Evolutionary conservation across 2,113 vertebrate species (phyloP).

Genomic region (Periophthalmodon schlosseri): DNA sequence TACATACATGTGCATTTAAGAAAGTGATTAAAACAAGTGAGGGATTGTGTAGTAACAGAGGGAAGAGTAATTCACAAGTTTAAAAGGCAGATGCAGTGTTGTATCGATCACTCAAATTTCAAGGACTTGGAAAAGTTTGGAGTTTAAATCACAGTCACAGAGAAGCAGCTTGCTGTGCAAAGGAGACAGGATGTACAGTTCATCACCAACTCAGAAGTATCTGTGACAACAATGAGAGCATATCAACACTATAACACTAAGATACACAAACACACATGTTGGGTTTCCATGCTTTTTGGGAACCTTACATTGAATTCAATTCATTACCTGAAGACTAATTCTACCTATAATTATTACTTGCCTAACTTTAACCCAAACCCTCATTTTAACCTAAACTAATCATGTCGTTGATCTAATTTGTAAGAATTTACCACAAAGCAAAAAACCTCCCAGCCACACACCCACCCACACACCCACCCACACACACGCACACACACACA

Average conservation of each 20-base stretch:
- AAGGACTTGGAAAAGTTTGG: conserved; percentile 37
- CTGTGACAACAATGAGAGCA: conserved; percentile 13
- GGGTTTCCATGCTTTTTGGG: not conserved
- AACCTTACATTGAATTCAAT: too few relatives aligned
- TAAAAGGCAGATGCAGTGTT: conserved; percentile 14
- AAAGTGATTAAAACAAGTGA: conserved; percentile 4
- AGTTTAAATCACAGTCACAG: conserved; percentile 10
- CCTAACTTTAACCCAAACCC: too few relatives aligned
- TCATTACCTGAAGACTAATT: too few relatives aligned
- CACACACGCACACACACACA: too few relatives aligned
- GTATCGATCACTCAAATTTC: conserved; percentile 47
- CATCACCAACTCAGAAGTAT: conserved; percentile 22
- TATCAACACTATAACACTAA: conserved; percentile 24
- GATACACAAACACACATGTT: not conserved
- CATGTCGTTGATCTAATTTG: too few relatives aligned
- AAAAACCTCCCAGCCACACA: too few relatives aligned
- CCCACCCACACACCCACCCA: too few relatives aligned
- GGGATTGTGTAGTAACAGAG: conserved; percentile 1
- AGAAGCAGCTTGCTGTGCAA: not conserved
- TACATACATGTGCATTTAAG: not conserved
- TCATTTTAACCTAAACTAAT: too few relatives aligned
- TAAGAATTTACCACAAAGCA: too few relatives aligned
- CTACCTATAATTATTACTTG: too few relatives aligned
- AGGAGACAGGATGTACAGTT: conserved; percentile 11
- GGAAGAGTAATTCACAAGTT: conserved; percentile 22